Base-by-base conservation (phyloP, 2,113 vertebrate species). In the Psophia crepitans region DNA sequence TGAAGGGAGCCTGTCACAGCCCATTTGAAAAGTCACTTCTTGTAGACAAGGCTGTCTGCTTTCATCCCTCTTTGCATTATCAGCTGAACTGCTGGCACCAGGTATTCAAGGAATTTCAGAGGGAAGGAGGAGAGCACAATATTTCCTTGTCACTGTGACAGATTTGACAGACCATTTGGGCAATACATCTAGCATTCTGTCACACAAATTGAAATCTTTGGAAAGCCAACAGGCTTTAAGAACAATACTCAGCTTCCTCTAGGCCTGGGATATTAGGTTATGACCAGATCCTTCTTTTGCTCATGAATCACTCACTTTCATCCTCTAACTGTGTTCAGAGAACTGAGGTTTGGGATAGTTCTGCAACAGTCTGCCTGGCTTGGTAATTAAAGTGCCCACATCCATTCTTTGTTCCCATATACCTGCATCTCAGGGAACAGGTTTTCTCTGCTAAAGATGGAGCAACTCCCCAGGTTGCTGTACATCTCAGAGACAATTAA, bases 11-110 rank as follows among this genome's bases (percentile, higher is more conserved):
- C 84, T 90, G 93, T 95, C 93, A 96, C 75, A 93, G 53, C 44
- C 68, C 73, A 73, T 95, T 96, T 96, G 90, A 97, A 95, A 97
- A 93, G 84, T 94, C 79, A 81, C 74, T 85, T 89, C 43, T 96
- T 85, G 75, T 75, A 96, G 95, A 89, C 70, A 91, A 91, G 71
- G 84, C 87, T 39, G 8, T 70, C 82, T 91, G 84, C 74, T 92
- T 92, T 97, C 78, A 93, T 95, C 79, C 46, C 43, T 56, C 75
- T 86, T 70, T 71, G 79, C 75, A 53, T 88, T 93, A 95, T 92
- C 93, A 90, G 64, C 84, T 96, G 93, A 93, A 90, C 89, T 63
- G 63, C 93, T 93, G 81, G 91, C 91, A 97, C 60, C 48, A 66
- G 76, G 68, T 95, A 96, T 90, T 96, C 75, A 90, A 95, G 71